Conservation (phyloP, 1,140 invertebrate genomes). For the Hypsibius dujardini region DNA sequence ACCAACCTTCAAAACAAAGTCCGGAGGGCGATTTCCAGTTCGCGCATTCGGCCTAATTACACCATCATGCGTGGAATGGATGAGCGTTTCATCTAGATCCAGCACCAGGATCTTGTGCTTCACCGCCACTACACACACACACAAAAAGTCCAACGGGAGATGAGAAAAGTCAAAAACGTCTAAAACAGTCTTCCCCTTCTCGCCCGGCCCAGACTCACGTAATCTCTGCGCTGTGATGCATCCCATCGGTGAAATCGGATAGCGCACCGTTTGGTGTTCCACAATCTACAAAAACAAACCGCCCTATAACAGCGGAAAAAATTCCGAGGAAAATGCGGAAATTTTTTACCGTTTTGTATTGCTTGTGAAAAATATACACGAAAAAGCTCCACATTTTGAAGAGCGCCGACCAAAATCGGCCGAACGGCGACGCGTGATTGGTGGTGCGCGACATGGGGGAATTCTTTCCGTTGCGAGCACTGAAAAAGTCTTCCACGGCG, state of each 20-base stretch:
- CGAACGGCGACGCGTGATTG: not conserved
- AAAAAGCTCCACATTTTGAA: slow-evolving; percentile 86
- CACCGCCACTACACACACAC: slow-evolving; percentile 52
- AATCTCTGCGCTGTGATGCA: slow-evolving; percentile 83
- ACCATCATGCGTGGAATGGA: slow-evolving; percentile 97
- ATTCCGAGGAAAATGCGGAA: slow-evolving; percentile 17
- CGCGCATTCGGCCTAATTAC: slow-evolving; percentile 82
- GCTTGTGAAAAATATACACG: slow-evolving; percentile 85
- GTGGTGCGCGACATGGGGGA: too few relatives aligned
- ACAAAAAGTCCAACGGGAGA: slow-evolving; percentile 27
- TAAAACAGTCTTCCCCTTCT: slow-evolving; percentile 3
- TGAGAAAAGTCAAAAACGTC: slow-evolving; percentile 12
- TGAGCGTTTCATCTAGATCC: slow-evolving; percentile 95
- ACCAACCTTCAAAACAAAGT: slow-evolving; percentile 97
- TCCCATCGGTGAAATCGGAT: slow-evolving; percentile 82
- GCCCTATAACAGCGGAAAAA: not conserved
- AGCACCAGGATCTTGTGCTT: slow-evolving; percentile 89
- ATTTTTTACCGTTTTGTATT: slow-evolving; percentile 65
- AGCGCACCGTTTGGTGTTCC: slow-evolving; percentile 93
- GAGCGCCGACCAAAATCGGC: not conserved
- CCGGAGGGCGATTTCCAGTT: slow-evolving; percentile 76
- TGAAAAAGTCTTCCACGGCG: too few relatives aligned
- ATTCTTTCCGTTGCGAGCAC: too few relatives aligned
- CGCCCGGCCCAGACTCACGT: slow-evolving; percentile 47
- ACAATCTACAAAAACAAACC: slow-evolving; percentile 57